Evolutionary conservation across 2,888 invertebrate species (phyloP).

Genomic region (Dexiosoma caninum): DNA sequence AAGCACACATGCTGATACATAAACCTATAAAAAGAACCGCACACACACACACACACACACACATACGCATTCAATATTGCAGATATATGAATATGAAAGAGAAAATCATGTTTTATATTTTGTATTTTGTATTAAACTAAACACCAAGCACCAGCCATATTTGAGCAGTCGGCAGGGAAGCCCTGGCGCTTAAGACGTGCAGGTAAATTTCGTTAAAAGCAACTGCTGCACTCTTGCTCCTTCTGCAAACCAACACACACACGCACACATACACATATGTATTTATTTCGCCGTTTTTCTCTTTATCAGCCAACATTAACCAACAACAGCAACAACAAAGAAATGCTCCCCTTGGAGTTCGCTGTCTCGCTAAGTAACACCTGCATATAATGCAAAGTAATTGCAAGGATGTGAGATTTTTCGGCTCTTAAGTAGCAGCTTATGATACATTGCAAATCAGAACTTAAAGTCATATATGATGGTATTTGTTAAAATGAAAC

Average conservation of each 20-base stretch:
- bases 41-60: background rate
- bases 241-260: too few relatives aligned
- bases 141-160: slow-evolving; percentile 14
- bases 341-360: slow-evolving; percentile 9
- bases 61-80: background rate
- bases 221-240: slow-evolving; percentile 28
- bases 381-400: slow-evolving; percentile 53
- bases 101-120: slow-evolving; percentile 45
- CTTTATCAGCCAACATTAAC: background rate
- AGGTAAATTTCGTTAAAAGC: slow-evolving; percentile 51
- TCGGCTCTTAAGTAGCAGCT: slow-evolving; percentile 43
- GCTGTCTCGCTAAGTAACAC: slow-evolving; percentile 54
- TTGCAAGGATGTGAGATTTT: slow-evolving; percentile 45
- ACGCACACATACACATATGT: too few relatives aligned
- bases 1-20: background rate
- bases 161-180: slow-evolving; percentile 12
- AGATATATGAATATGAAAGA: slow-evolving; percentile 9
- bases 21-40: too few relatives aligned
- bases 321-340: slow-evolving; percentile 34
- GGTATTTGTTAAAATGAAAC: slow-evolving; percentile 40
- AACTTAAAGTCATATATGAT: slow-evolving; percentile 42
- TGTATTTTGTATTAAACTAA: slow-evolving; percentile 38
- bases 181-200: slow-evolving; percentile 21
- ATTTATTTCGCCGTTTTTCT: background rate
- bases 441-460: slow-evolving; percentile 42